Base-by-base conservation (phyloP, 2,113 vertebrate species). In the Orcinus orca region DNA sequence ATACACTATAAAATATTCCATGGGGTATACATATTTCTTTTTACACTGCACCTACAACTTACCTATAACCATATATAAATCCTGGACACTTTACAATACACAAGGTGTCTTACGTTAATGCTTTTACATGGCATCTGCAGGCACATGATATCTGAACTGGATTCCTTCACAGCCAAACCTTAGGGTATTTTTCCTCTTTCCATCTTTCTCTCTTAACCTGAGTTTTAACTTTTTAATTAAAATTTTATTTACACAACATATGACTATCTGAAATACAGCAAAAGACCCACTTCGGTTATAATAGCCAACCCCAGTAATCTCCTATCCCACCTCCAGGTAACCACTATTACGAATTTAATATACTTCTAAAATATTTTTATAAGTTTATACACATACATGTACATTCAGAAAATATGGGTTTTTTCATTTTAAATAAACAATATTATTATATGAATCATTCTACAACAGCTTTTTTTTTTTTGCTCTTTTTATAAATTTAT, bases 181-280 rank as follows among this genome's bases (percentile, higher is more conserved):
- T n/a, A 47, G 5, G 1, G 1, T 63, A 38, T 44, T 58, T 87
- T 92, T n/a, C 31, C 23, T 23, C 47, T 60, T 86, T 85, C 21
- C 50, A 62, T 41, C 14, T 31, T 79, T 76, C 50, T 71, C 26
- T 74, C 6, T 55, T 94, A 14, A 58, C 20, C 82, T 41, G 41
- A 47, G 15, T 55, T 85, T 74, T 88, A 93, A 67, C 41, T 88
- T 96, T 87, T 63, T 70, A 70, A 93, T 70, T 86, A 90, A 89
- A 95, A 63, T 70, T 26, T 44, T 68, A 55, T 81, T 73, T 92
- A 85, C 1, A 38, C 20, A 11, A 89, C 17, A 86, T 11, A 14
- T 33, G 18, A 86, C 60, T 76, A 85, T 33, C 63, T 55, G 82
- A 93, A 95, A 88, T 65, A 83, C 76, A 92, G 60, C 68, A 62